Evolutionary conservation across 2,888 invertebrate genomes (phyloP).

Genomic region (Augochlorella aurata): DNA sequence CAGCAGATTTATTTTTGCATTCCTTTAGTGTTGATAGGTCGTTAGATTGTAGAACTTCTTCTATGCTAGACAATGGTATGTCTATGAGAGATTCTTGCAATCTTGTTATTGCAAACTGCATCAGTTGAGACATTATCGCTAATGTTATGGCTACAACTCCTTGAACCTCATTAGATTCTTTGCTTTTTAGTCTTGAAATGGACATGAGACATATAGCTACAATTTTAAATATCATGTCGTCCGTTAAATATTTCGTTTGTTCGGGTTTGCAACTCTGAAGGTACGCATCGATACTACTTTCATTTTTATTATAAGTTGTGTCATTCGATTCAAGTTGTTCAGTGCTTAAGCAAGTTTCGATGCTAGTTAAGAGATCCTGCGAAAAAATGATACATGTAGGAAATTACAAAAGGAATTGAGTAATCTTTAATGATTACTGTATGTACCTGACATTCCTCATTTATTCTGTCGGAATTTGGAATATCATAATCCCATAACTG

Average conservation of each 20-base stretch:
- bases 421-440: background rate
- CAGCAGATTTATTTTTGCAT: background rate
- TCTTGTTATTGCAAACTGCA: constrained; percentile 81
- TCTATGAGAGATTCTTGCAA: constrained; percentile 77
- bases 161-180: constrained; percentile 90
- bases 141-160: constrained; percentile 92
- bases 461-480: constrained; percentile 74
- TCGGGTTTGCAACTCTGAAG: constrained; percentile 72
- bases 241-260: constrained; percentile 69
- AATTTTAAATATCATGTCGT: constrained; percentile 91
- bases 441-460: constrained; percentile 77
- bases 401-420: background rate
- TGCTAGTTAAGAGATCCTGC: constrained; percentile 74
- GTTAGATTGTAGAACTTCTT: constrained; percentile 45
- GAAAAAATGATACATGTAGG: constrained; percentile 25
- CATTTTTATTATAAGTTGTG: constrained; percentile 61
- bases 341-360: constrained; percentile 74
- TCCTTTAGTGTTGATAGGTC: background rate
- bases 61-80: constrained; percentile 77
- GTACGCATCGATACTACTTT: constrained; percentile 72
- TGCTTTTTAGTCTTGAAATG: constrained; percentile 88
- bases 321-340: constrained; percentile 63
- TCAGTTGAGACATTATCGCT: constrained; percentile 90
- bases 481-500: constrained; percentile 78
- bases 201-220: constrained; percentile 91